These are phyloP conservation scores for Heterotilapia buettikoferi DNA, from an alignment of 2,113 vertebrate species.

Conservation along the genomic window DNA sequence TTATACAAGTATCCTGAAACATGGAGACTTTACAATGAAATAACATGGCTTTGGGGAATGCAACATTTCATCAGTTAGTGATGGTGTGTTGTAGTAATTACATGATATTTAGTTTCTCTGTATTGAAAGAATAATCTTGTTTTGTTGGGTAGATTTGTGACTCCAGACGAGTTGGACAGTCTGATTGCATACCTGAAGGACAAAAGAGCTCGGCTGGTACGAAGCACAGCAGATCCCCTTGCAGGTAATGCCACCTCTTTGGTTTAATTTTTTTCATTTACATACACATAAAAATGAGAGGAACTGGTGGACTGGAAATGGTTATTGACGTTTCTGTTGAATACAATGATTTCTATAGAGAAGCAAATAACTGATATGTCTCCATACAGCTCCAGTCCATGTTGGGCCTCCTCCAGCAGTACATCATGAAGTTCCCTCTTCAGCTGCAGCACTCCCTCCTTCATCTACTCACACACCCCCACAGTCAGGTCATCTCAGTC, in stretches of 20 bases:
- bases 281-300: neutral
- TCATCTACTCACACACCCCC: neutral
- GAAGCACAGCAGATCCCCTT: constrained; percentile 74
- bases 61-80: neutral
- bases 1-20: neutral
- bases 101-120: neutral
- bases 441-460: constrained; percentile 1
- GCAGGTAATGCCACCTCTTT: constrained; percentile 64
- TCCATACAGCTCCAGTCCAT: constrained; percentile 13
- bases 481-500: constrained; percentile 36
- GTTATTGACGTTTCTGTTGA: neutral
- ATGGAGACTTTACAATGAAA: neutral
- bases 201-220: constrained; percentile 81
- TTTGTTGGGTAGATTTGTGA: constrained; percentile 75
- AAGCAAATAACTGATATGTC: neutral
- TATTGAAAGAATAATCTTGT: neutral
- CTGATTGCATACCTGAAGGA: constrained; percentile 89
- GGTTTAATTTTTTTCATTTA: neutral
- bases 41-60: neutral
- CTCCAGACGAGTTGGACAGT: constrained; percentile 85
- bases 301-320: neutral
- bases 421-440: neutral
- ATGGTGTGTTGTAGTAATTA: neutral
- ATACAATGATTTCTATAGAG: neutral
- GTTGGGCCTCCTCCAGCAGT: constrained; percentile 4